Base-by-base conservation (phyloP, 2,888 invertebrate genomes). In the Netelia inedita region DNA sequence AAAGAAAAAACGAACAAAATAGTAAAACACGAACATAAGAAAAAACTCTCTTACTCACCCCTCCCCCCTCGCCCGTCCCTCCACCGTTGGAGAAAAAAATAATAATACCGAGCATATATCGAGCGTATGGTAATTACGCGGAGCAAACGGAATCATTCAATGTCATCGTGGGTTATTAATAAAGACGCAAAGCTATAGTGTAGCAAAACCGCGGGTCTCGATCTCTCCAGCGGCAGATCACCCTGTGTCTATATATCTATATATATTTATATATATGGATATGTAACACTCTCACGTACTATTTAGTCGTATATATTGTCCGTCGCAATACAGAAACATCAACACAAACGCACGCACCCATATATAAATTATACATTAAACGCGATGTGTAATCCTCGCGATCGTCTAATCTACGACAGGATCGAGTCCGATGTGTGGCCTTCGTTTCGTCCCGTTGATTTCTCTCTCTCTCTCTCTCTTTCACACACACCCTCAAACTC, bases 151-250 rank as follows among this genome's bases (percentile, higher is more conserved):
- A 91, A 91, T 92, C 92, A 90, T 90, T 92, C 93, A 92, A 91
- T 87, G 92, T 92, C 92, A 89, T 90, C 88, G 86, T 83, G 88
- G 89, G 92, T 92, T 92, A 92, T 92, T 93, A 92, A 93, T 93
- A 93, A 92, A 93, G 92, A 93, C 89, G 89, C 91, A 88, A 89
- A 87, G 74, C 85, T 72, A 80, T 85, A 80, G 79, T 75, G 71
- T 57, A 76, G 80, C 80, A 79, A 79, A 79, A 16, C 21, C 68
- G 19, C 43, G 59, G 57, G 19, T 19, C 57, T 19, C 57, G 59
- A 50, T 78, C 71, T 73, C 59, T 6, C 10, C 46, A 68, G 66
- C 35, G 16, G 35, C 55, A 57, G 55, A 50, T 23, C 57, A 23
- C n/a, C 35, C 74, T 19, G 50, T 28, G 63, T 59, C 43, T 57